Conservation (phyloP, 2,113 vertebrate species). For the Isichthys henryi region DNA sequence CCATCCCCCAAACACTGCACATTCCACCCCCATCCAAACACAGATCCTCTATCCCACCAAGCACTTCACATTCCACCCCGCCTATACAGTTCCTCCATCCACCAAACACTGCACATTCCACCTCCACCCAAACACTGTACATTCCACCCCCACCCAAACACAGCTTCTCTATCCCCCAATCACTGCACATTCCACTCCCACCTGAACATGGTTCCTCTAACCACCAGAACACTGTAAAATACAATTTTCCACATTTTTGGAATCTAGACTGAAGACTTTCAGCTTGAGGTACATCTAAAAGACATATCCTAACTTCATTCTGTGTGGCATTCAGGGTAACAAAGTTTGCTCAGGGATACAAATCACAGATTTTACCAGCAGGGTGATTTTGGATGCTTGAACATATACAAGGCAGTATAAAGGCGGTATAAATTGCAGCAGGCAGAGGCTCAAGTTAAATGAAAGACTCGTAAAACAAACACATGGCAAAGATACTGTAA, state of each 20-base stretch:
- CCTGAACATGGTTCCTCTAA: not conserved
- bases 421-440: not conserved
- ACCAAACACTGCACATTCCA: not conserved
- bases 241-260: not conserved
- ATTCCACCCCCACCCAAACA: not conserved
- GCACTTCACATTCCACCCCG: not conserved
- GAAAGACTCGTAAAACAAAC: not conserved
- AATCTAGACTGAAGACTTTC: not conserved
- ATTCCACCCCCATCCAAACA: conserved; percentile 14
- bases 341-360: not conserved
- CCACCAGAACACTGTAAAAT: not conserved
- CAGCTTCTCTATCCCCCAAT: not conserved
- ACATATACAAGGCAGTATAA: not conserved
- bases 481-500: not conserved
- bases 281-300: not conserved
- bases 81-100: not conserved
- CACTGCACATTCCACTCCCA: not conserved
- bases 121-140: not conserved
- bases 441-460: not conserved
- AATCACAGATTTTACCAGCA: not conserved
- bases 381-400: not conserved
- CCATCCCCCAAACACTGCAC: not conserved
- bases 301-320: not conserved
- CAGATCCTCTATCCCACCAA: not conserved
- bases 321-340: not conserved